Percentiles rank a stretch among this genome's conserved stretches.
These are phyloP conservation scores for Drosophila teissieri DNA, from an alignment of 1,140 invertebrate genomes.

Conservation along the genomic window DNA sequence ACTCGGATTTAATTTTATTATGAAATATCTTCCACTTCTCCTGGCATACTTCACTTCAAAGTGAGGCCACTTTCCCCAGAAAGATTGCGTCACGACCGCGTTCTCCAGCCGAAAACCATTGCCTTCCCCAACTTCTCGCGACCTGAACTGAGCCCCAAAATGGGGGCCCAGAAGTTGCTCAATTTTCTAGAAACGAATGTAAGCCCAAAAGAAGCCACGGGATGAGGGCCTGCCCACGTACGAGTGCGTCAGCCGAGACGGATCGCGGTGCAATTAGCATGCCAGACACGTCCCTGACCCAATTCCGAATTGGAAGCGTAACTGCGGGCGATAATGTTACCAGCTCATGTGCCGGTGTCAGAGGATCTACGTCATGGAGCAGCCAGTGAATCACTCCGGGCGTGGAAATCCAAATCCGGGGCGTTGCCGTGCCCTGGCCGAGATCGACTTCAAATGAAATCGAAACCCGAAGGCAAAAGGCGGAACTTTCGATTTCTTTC, in stretches of 20 bases:
- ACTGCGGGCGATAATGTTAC: conserved; percentile 12
- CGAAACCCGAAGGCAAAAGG: conserved; percentile 56
- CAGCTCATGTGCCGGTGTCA: background rate
- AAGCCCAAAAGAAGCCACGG: conserved; percentile 17
- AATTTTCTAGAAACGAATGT: conserved; percentile 43
- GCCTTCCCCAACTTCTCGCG: conserved; percentile 42
- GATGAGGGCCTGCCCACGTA: conserved; percentile 31
- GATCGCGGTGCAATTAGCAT: conserved; percentile 68
- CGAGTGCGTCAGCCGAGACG: conserved; percentile 55
- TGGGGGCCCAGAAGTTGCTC: conserved; percentile 31
- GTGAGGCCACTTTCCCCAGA: conserved; percentile 22
- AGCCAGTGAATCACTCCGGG: conserved; percentile 58
- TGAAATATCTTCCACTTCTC: conserved; percentile 7
- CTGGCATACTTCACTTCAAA: background rate
- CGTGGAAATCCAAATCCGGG: conserved; percentile 44
- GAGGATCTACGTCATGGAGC: conserved; percentile 48
- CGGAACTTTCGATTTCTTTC: conserved; percentile 81
- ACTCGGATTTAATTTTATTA: conserved; percentile 9
- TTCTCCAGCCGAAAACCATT: conserved; percentile 39
- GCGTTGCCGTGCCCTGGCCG: conserved; percentile 15
- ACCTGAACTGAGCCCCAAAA: conserved; percentile 4
- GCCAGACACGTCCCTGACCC: conserved; percentile 79
- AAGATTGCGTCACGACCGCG: conserved; percentile 28
- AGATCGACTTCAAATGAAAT: conserved; percentile 59
- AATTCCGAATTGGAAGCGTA: conserved; percentile 55